Base-by-base conservation (phyloP, 2,888 invertebrate genomes). In the Archips crataeganus region DNA sequence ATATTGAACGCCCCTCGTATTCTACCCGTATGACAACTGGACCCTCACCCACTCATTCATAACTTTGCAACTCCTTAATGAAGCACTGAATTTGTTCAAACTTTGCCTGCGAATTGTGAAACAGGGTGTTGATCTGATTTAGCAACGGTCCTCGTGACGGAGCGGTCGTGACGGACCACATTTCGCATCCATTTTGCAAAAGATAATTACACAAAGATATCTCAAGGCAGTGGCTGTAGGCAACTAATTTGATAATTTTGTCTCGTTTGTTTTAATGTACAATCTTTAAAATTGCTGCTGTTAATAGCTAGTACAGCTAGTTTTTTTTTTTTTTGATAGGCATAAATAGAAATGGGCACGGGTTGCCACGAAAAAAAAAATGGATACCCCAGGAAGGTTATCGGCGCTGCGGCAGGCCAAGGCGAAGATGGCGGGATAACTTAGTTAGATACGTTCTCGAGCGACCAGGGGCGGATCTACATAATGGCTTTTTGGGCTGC, bases 141-240 rank as follows among this genome's bases (percentile, higher is more conserved):
- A 39, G 70, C 70, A 63, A 70, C 59, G 51, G 69, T 73, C 67
- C 77, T 78, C 78, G 78, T 80, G 78, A 75, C 80, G 79, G 77
- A 70, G 49, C 74, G 64, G 65, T 84, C 84, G 85, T 87, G 86
- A 84, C 82, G 75, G 71, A 75, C 80, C 77, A 76, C 79, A 78
- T 79, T 77, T 75, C 77, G 78, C 84, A 81, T 84, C 83, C 81
- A 79, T 84, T 85, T 84, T 82, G 79, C 82, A 78, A 84, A 84
- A 83, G 80, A 82, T 83, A 85, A 86, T 84, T 84, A 81, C 81
- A 72, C 73, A 66, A 81, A 90, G 77, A 77, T 70, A 74, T 76
- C 74, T 77, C 76, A 77, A 69, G 77, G 77, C 75, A 76, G 62
- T 10, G 45, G 34, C 45, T 47, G 49, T 64, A 62, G 62, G 61